Base-by-base conservation (phyloP, 2,797 vertebrate genomes). In the Tokudaia muenninki region DNA sequence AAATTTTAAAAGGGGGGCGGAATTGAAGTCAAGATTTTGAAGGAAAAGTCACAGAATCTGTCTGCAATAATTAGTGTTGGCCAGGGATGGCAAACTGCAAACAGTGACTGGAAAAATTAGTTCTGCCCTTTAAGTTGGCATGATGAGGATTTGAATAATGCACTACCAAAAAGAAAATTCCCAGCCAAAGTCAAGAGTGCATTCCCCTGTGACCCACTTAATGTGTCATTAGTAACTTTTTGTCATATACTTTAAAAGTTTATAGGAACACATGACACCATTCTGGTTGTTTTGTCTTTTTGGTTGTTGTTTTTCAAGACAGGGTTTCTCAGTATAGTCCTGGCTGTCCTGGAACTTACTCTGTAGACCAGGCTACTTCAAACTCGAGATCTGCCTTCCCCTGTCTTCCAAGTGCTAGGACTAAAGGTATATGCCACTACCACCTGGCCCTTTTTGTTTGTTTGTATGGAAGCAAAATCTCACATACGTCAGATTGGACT, bases 1-100 rank as follows among this genome's bases (percentile, higher is more conserved):
- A 96, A 95, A 97, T 97, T 83, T 63, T 9, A 70, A 83, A 61
- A 80, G 78, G 31, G 26, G 47, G 47, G 29, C 34, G 91, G 87
- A 37, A 31, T 70, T 80, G 63, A 91, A 91, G 82, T 67, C 29
- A 96, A 29, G 16, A 90, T 90, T 98, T 98, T 96, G 1, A 97
- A 98, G 81, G 96, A 97, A 98, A 97, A 77, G 29, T 37, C 91
- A 9, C 57, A 97, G 78, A 97, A 98, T 82, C n/a, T 92, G 34
- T 72, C 29, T 89, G 41, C 0, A 95, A 9, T 92, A 78, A 93
- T 97, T 97, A 97, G 14, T 47, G 95, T 97, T 97, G 74, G 22
- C 61, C 19, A 21, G 59, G 95, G 29, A 50, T 97, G 41, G 84
- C 96, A 93, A 97, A 94, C 59, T 50, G 16, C 90, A 95, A 84